Base-by-base conservation (phyloP, 2,888 invertebrate genomes). In the Agriopis aurantiaria region DNA sequence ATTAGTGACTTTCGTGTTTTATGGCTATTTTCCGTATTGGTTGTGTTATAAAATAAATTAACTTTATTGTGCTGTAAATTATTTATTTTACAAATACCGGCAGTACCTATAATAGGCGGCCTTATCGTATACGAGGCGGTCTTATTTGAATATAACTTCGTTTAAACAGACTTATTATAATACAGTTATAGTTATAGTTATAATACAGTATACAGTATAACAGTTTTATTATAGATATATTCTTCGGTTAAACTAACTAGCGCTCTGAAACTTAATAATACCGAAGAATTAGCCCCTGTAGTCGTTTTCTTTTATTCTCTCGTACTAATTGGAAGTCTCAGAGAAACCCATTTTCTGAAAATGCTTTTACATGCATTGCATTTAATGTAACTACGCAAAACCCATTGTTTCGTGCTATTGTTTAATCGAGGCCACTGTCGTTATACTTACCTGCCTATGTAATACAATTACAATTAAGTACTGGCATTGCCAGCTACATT, bases 301-400 rank as follows among this genome's bases (percentile, higher is more conserved):
- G 64, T 60, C 65, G 73, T 75, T 78, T 72, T 77, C 66, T 77
- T 62, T 66, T 68, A 75, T 75, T 76, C 48, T 41, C 57, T 17
- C 45, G 9, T 55, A 58, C 55, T 61, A 64, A 69, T 59, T 58
- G 58, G 58, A 68, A 17, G 45, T 43, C 53, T 23, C 52, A 65
- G 33, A 40, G 52, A 12, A 56, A 60, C 61, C 58, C 57, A 68
- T 64, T 69, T 66, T 61, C 59, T 49, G 23, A 53, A 68, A 73
- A 65, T 56, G 62, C n/a, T 51, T 45, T 55, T 55, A 55, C 43
- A 49, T 68, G 64, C 57, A 51, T 51, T 23, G 33, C n/a, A 56
- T 63, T 63, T 23, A 58, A 46, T 52, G 63, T 48, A 33, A 33
- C n/a, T 56, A 48, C 49, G 56, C 56, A 53, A 40, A 57, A 23